These are phyloP conservation scores for Apoderus coryli DNA, from an alignment of 2,888 invertebrate species.

Conservation along the genomic window DNA sequence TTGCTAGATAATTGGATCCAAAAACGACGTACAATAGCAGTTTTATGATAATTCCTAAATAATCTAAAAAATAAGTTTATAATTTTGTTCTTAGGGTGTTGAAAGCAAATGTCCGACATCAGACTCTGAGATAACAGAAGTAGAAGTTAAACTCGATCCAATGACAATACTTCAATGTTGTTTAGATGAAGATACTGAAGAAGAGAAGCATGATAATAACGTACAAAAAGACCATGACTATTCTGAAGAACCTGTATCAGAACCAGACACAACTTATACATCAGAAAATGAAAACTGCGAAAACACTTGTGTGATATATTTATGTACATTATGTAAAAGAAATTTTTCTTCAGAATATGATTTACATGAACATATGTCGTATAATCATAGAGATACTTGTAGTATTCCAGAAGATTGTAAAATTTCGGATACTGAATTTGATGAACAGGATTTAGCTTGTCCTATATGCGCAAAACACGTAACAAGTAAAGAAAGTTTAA, in stretches of 20 bases:
- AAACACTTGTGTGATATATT: constrained; percentile 18
- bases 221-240: no score
- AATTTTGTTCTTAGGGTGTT: no score
- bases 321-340: constrained; percentile 18
- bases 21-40: no score
- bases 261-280: no score
- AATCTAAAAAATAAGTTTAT: no score
- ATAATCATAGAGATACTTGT: constrained; percentile 16
- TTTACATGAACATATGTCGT: constrained; percentile 19
- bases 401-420: no score
- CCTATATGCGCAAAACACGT: constrained; percentile 46
- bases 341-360: constrained; percentile 19
- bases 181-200: constrained; percentile 34
- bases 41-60: no score
- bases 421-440: no score
- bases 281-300: constrained; percentile 18
- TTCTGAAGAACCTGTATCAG: not conserved
- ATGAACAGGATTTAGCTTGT: no score
- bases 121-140: constrained; percentile 36
- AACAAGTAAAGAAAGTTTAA: constrained; percentile 45
- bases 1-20: no score
- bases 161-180: constrained; percentile 49
- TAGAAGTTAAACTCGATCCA: constrained; percentile 56
- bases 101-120: no score
- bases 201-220: no score